Evolutionary conservation across 2,113 vertebrate species (phyloP), one percentile per base, ranked within the genome.

Genomic region (Ceyx margarethae): DNA sequence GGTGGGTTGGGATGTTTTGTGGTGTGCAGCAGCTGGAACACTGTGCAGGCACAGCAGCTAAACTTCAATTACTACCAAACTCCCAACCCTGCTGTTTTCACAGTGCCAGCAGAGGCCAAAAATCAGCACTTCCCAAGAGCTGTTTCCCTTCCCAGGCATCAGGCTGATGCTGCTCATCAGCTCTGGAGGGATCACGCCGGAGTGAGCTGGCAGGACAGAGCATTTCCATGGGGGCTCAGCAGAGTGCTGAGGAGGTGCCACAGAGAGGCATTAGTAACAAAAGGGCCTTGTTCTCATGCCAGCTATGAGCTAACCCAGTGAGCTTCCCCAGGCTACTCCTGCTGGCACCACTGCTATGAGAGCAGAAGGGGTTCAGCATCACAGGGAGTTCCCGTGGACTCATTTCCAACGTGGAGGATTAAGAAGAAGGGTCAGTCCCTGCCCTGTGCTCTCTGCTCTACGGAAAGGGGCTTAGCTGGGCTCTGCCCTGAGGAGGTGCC

Each of bases 1-100:
- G 65, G 35, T 3, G 5, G 4, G 26, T 46, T 61, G 35, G 25
- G 40, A 16, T 51, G 26, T 60, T 81, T 69, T 53, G 61, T 56
- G 61, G 17, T 11, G 0, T 11, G 51, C 74, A 74, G 92, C 62
- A 57, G 25, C 50, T 48, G 65, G 25, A 81, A 37, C 53, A 57
- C 15, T 1, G 0, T 1, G 0, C 48, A 56, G n/a, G 20, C 50
- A 45, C 5, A 2, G 58, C 9, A 22, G 53, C 26, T 51, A 8
- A 81, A 42, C 35, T 20, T 23, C 48, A 60, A 6, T 19, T 18
- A 10, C 35, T 14, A 46, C 78, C 35, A 11, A 58, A 42, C 33
- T 51, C 67, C n/a, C 58, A 48, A 5, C 26, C 14, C 72, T 0
- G 0, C n/a, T 73, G 40, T 6, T 48, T 72, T 64, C 7, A 3